Evolutionary conservation across 2,113 vertebrate species (phyloP).

Genomic region (Aphelocoma coerulescens): DNA sequence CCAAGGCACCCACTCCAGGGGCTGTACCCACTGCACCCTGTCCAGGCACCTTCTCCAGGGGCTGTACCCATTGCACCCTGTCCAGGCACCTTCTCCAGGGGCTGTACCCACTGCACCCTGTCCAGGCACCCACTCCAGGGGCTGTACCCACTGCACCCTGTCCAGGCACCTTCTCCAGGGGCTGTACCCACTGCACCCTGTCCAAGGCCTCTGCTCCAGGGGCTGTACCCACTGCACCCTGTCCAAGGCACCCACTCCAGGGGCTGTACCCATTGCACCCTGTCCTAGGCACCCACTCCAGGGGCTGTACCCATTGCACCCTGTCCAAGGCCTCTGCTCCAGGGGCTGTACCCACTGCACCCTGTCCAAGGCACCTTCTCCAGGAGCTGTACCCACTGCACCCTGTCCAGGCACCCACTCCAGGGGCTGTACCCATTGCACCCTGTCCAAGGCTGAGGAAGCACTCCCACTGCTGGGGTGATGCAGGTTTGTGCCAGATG

Average conservation of each 20-base stretch:
- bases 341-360: not conserved
- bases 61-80: not conserved
- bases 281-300: no score
- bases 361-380: not conserved
- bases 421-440: not conserved
- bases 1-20: not conserved
- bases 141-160: not conserved
- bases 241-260: not conserved
- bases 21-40: not conserved
- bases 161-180: not conserved
- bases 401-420: not conserved
- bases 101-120: not conserved
- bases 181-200: not conserved
- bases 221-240: not conserved
- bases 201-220: not conserved
- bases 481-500: not conserved
- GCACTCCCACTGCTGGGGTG: conserved; percentile 42
- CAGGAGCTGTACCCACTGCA: no score
- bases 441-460: not conserved
- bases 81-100: not conserved
- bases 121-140: not conserved
- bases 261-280: no score
- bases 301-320: no score
- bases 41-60: not conserved
- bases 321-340: not conserved